Evolutionary conservation across 2,888 invertebrate species (phyloP).

Genomic region (Polyommatus icarus): DNA sequence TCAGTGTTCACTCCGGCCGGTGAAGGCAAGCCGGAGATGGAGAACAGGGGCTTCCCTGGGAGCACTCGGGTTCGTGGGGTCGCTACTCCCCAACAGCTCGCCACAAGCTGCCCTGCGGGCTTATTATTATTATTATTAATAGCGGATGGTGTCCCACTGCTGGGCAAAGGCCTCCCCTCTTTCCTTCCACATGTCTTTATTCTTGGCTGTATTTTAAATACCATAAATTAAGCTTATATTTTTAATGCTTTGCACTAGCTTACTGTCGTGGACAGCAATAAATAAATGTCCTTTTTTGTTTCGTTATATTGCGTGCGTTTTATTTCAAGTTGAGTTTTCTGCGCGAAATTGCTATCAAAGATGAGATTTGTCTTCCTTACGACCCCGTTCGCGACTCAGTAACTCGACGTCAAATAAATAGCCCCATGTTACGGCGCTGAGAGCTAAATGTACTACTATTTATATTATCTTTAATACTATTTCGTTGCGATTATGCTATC

Average conservation of each 20-base stretch:
- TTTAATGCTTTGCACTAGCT: background rate
- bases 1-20: too few species aligned
- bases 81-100: too few species aligned
- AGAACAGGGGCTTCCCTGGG: too few species aligned
- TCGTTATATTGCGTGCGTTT: background rate
- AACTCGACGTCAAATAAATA: background rate
- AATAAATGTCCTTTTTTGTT: background rate
- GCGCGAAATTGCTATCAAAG: background rate
- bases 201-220: too few species aligned
- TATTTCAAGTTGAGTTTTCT: slow-evolving; percentile 5
- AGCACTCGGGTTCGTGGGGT: too few species aligned
- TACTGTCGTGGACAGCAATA: slow-evolving; percentile 7
- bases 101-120: too few species aligned
- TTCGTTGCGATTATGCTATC: background rate
- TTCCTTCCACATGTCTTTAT: too few species aligned
- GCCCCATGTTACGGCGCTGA: background rate
- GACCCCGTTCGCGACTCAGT: slow-evolving; percentile 4
- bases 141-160: too few species aligned
- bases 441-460: background rate
- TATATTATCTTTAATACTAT: background rate
- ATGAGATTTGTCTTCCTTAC: slow-evolving; percentile 6
- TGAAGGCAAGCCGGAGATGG: too few species aligned
- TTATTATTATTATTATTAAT: too few species aligned
- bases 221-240: too few species aligned
- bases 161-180: too few species aligned